phyloP scores from a whole-genome alignment of 2,797 vertebrate species.

The Aldrovandia affinis region DNA sequence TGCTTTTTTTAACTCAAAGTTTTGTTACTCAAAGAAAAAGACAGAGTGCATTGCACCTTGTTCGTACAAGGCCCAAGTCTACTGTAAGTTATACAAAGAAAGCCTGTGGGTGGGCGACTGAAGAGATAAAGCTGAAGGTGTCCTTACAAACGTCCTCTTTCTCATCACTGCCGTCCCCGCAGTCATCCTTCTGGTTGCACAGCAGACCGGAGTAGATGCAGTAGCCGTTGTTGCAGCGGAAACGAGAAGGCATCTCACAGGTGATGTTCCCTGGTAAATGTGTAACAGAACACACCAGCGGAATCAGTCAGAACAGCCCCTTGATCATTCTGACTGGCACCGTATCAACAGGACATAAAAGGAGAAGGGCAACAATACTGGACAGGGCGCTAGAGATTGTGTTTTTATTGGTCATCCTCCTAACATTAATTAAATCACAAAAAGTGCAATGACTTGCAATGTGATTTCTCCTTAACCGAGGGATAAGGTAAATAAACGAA shows the following conservation, averaged over 20 bases:
- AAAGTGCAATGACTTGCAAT: too few relatives aligned
- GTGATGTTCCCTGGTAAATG: constrained; percentile 60
- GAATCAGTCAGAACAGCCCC: not conserved
- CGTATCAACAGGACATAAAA: not conserved
- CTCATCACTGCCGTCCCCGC: constrained; percentile 71
- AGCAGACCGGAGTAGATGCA: constrained; percentile 63
- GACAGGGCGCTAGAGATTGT: not conserved
- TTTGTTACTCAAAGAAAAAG: too few relatives aligned
- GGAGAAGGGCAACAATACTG: not conserved
- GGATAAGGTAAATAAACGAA: too few relatives aligned
- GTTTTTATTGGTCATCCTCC: not conserved
- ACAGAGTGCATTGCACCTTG: too few relatives aligned
- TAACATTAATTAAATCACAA: too few relatives aligned
- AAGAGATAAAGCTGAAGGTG: not conserved
- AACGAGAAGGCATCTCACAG: constrained; percentile 68
- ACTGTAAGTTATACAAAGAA: not conserved
- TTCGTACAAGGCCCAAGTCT: too few relatives aligned
- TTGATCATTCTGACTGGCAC: not conserved
- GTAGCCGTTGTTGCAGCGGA: constrained; percentile 70
- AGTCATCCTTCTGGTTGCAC: constrained; percentile 71
- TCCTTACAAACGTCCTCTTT: constrained; percentile 64
- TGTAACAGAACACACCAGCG: not conserved
- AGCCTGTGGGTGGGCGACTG: too few relatives aligned
- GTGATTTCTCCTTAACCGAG: too few relatives aligned
- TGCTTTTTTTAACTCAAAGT: too few relatives aligned